Conservation (phyloP, 92 coral and sea anemone species). For the Epizoanthus fatuus region DNA sequence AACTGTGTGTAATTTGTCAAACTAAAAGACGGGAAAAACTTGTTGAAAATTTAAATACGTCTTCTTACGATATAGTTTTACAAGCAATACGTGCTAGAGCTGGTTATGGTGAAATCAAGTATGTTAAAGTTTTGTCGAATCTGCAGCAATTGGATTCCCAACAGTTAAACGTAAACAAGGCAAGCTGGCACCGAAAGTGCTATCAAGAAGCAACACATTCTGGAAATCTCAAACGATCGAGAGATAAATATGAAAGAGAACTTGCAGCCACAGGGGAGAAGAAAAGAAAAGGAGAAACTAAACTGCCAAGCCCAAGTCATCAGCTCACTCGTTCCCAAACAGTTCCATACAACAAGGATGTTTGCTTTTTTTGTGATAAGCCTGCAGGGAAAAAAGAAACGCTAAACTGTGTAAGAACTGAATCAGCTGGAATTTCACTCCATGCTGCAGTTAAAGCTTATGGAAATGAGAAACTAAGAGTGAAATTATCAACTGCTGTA, state of each 20-base stretch:
- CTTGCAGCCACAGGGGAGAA: neutral
- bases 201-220: slow-evolving; percentile 25
- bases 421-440: slow-evolving; percentile 47
- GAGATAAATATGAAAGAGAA: slow-evolving; percentile 17
- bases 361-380: slow-evolving; percentile 44
- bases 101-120: slow-evolving; percentile 29
- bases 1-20: slow-evolving; percentile 44
- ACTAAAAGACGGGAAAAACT: slow-evolving; percentile 18
- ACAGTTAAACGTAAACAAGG: neutral
- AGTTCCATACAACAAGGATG: slow-evolving; percentile 46
- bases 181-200: slow-evolving; percentile 28
- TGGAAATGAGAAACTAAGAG: slow-evolving; percentile 28
- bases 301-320: slow-evolving; percentile 4
- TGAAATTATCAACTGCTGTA: slow-evolving; percentile 43
- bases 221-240: slow-evolving; percentile 18
- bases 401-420: slow-evolving; percentile 38
- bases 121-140: neutral
- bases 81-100: slow-evolving; percentile 44
- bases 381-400: slow-evolving; percentile 45
- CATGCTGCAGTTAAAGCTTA: slow-evolving; percentile 29
- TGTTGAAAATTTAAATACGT: neutral
- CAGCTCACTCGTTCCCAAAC: slow-evolving; percentile 48
- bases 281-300: slow-evolving; percentile 16
- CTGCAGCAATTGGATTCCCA: neutral
- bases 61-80: slow-evolving; percentile 39